Evolutionary conservation across 1,140 invertebrate species (phyloP), one percentile per base, ranked within the genome.

Genomic region (Drosophila simulans): DNA sequence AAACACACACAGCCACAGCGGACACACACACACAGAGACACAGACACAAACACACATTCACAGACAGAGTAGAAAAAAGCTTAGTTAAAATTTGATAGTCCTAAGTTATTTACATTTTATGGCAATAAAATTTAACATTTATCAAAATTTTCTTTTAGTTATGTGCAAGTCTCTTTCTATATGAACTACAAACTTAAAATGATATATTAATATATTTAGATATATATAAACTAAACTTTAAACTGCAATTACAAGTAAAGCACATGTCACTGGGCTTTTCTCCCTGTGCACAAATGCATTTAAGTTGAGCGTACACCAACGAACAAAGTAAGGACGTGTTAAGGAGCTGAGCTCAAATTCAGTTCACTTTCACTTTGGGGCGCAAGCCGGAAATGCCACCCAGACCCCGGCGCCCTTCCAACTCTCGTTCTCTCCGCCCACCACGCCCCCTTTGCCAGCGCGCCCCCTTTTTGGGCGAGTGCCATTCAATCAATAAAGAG

Each of bases 341-440:
- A 63, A 72, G 68, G 49, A 60, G 68, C 68, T 65, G 70, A 65
- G 49, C 71, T 56, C 35, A 56, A 57, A 66, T 56, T 39, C 55
- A 78, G 55, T 54, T 77, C 73, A 77, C 72, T 77, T 77, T 77
- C 73, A 77, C 64, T 77, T 46, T 60, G 37, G 15, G 49, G 52
- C 58, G 31, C 31, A 35, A 31, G 11, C 48, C 46, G 42, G 34
- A 60, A 69, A 25, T n/a, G 25, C 17, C 27, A 27, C 12, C 4
- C 31, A 5, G 0, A 11, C 40, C 12, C 15, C n/a, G 1, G 25
- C 39, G 7, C 20, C 20, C 11, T n/a, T 22, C 2, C n/a, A 15
- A 8, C 22, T 10, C 22, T 4, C 42, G 27, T 8, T 8, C 34
- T 10, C 17, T 15, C 5, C 15, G 7, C 40, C 5, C 22, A 8